Conservation (phyloP, 2,797 vertebrate genomes). For the Lepilemur septentrionalis region DNA sequence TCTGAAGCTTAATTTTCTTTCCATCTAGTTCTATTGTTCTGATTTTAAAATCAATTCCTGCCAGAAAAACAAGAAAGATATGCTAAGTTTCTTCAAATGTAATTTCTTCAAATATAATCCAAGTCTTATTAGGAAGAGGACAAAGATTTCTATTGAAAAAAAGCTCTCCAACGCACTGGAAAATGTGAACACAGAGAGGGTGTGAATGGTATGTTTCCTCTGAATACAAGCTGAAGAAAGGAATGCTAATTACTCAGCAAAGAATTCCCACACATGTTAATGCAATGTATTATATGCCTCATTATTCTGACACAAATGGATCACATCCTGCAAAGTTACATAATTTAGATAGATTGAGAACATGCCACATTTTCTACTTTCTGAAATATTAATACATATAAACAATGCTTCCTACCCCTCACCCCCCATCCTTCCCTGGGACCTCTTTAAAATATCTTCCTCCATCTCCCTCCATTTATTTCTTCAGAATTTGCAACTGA, state of each 20-base stretch:
- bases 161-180: constrained; percentile 63
- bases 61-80: constrained; percentile 79
- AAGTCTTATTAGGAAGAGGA: constrained; percentile 63
- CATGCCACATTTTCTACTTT: constrained; percentile 56
- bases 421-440: neutral
- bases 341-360: constrained; percentile 52
- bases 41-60: constrained; percentile 99
- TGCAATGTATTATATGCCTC: constrained; percentile 54
- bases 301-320: constrained; percentile 69
- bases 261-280: constrained; percentile 74
- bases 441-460: constrained; percentile 3
- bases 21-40: constrained; percentile 98
- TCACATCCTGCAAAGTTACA: constrained; percentile 55
- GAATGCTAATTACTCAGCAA: constrained; percentile 72
- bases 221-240: constrained; percentile 70
- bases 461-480: neutral
- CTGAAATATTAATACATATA: constrained; percentile 28
- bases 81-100: constrained; percentile 69
- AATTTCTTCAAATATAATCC: constrained; percentile 72
- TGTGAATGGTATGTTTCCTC: constrained; percentile 76
- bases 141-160: constrained; percentile 73
- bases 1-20: constrained; percentile 99
- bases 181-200: constrained; percentile 71
- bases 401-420: constrained; percentile 14
- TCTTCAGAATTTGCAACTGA: constrained; percentile 25